Evolutionary conservation across 2,797 vertebrate species (phyloP).

Genomic region (Rhinella marina): DNA sequence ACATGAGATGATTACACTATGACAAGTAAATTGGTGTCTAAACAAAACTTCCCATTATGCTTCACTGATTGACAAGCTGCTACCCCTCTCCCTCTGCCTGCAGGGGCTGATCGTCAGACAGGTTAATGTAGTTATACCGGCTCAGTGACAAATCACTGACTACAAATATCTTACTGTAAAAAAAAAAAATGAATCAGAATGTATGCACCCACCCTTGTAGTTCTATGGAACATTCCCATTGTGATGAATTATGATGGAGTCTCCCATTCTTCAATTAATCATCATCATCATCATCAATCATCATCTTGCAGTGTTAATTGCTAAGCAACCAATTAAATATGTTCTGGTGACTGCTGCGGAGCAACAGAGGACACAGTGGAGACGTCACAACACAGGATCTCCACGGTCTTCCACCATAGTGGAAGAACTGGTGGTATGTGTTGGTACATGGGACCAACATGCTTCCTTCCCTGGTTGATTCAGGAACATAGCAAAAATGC

Average conservation of each 20-base stretch:
- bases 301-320: not conserved
- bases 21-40: not conserved
- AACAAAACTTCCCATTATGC: not conserved
- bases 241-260: not conserved
- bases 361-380: not conserved
- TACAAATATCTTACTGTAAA: not conserved
- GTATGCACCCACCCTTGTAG: not conserved
- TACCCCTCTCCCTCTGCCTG: slow-evolving; percentile 25
- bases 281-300: no score
- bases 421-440: not conserved
- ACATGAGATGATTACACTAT: not conserved
- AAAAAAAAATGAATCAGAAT: not conserved
- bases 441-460: not conserved
- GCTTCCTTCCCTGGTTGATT: not conserved
- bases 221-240: not conserved
- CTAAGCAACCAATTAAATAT: not conserved
- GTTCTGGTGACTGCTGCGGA: not conserved
- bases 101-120: slow-evolving; percentile 31
- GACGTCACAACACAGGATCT: not conserved
- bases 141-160: slow-evolving; percentile 9
- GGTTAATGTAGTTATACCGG: slow-evolving; percentile 40
- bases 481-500: not conserved
- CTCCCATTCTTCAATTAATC: not conserved
- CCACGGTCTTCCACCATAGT: not conserved
- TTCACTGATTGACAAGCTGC: not conserved